A percentile compares a stretch with the other conserved stretches of the same genome.
Evolutionary conservation across 2,797 vertebrate genomes (phyloP).

Genomic region (Orestias chungarensis): DNA sequence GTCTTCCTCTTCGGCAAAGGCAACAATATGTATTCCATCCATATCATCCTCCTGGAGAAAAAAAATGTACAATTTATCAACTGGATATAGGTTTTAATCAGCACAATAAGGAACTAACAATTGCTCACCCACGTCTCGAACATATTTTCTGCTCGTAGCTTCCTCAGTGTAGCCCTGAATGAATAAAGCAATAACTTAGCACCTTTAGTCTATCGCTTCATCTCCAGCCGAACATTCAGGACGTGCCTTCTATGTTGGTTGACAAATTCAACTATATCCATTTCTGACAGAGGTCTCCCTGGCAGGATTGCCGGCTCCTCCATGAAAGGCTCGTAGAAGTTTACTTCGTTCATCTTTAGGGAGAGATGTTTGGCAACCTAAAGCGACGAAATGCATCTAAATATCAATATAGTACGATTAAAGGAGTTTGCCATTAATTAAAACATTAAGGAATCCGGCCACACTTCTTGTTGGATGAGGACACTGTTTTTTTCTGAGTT

Average conservation of each 20-base stretch:
- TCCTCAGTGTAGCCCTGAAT: constrained; percentile 91
- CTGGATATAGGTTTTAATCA: not conserved
- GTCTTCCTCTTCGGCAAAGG: constrained; percentile 96
- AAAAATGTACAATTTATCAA: not conserved
- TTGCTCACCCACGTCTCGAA: constrained; percentile 96
- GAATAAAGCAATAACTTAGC: constrained; percentile 21
- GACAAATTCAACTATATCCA: constrained; percentile 93
- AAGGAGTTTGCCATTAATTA: too few species aligned
- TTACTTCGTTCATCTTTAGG: constrained; percentile 94
- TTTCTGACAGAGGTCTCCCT: constrained; percentile 89
- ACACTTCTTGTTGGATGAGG: too few species aligned
- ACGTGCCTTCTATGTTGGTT: constrained; percentile 87
- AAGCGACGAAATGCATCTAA: constrained; percentile 9
- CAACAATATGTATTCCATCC: constrained; percentile 97
- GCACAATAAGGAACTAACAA: not conserved
- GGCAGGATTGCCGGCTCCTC: constrained; percentile 91
- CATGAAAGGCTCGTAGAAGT: constrained; percentile 98
- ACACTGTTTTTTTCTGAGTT: not conserved
- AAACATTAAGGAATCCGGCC: too few species aligned
- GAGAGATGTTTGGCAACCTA: constrained; percentile 97
- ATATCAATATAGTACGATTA: not conserved
- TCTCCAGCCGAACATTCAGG: not conserved
- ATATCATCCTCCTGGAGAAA: constrained; percentile 91
- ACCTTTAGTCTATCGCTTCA: not conserved
- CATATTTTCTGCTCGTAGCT: constrained; percentile 95